Percentiles rank a stretch among this genome's conserved stretches.
Conservation (phyloP, 2,113 vertebrate species). For the Planiliza haematocheilus region DNA sequence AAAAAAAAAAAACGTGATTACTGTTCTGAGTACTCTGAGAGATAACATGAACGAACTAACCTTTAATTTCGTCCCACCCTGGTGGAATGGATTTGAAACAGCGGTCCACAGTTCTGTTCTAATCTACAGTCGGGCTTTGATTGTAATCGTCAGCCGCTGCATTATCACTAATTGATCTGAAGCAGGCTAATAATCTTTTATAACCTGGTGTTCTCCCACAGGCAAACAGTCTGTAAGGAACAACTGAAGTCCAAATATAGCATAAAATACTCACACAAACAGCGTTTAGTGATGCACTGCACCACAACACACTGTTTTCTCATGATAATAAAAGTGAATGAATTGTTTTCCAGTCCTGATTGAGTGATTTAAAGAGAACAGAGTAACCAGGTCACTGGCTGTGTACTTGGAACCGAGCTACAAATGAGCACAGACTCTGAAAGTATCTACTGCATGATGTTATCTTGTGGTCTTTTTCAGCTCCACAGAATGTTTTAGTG, state of each 20-base stretch:
- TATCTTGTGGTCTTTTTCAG: slow-evolving; percentile 11
- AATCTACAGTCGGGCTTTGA: slow-evolving; percentile 38
- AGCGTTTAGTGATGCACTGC: slow-evolving; percentile 30
- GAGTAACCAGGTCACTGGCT: not conserved
- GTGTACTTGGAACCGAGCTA: not conserved
- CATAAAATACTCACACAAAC: slow-evolving; percentile 30
- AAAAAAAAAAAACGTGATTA: no score
- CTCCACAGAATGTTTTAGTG: slow-evolving; percentile 69
- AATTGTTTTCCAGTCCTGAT: slow-evolving; percentile 8
- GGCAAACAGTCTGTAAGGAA: slow-evolving; percentile 30
- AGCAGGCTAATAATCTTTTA: slow-evolving; percentile 66
- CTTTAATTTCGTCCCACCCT: slow-evolving; percentile 23
- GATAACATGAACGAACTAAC: slow-evolving; percentile 27
- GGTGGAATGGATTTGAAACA: slow-evolving; percentile 7
- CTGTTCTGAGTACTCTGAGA: slow-evolving; percentile 7
- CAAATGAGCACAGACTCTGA: not conserved
- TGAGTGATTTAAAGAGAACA: not conserved
- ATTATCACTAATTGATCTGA: slow-evolving; percentile 60
- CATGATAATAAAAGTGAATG: slow-evolving; percentile 10
- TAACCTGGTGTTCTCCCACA: slow-evolving; percentile 34
- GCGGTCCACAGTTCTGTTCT: slow-evolving; percentile 48
- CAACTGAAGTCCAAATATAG: slow-evolving; percentile 34
- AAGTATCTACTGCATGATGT: not conserved
- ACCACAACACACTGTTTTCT: slow-evolving; percentile 32
- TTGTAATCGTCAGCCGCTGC: not conserved